phyloP scores from a whole-genome alignment of 2,888 invertebrate species.

The Drosophila prostipennis region DNA sequence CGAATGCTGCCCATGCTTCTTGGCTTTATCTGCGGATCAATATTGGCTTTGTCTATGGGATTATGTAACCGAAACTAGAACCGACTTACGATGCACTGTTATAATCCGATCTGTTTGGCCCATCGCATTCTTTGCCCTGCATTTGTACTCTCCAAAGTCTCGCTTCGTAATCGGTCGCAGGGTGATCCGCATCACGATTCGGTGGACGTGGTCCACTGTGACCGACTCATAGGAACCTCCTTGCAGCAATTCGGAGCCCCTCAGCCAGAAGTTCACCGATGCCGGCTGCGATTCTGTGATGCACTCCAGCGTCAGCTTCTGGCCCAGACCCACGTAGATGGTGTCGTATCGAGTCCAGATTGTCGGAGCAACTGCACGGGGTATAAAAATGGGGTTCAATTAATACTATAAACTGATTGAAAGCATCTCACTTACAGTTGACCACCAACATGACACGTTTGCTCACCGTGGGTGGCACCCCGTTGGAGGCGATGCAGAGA shows the following conservation, averaged over 20 bases:
- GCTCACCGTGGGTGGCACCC: slow-evolving; percentile 84
- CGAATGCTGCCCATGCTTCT: slow-evolving; percentile 78
- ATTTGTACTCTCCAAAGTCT: slow-evolving; percentile 92
- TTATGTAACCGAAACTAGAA: neutral
- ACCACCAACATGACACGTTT: slow-evolving; percentile 82
- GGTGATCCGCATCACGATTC: slow-evolving; percentile 90
- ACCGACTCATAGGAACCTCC: slow-evolving; percentile 84
- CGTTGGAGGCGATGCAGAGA: slow-evolving; percentile 83
- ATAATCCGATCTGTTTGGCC: slow-evolving; percentile 86
- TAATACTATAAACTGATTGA: neutral
- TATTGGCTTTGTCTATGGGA: neutral
- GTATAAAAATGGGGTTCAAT: neutral
- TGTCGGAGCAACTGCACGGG: slow-evolving; percentile 80
- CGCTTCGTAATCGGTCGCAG: slow-evolving; percentile 87
- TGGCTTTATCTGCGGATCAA: slow-evolving; percentile 74
- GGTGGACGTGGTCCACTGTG: slow-evolving; percentile 90
- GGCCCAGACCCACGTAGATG: slow-evolving; percentile 82
- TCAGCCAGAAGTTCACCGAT: slow-evolving; percentile 83
- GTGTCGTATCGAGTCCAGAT: slow-evolving; percentile 82
- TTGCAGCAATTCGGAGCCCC: slow-evolving; percentile 82
- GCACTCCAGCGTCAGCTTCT: slow-evolving; percentile 82
- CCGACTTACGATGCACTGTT: slow-evolving; percentile 75
- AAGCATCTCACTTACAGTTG: slow-evolving; percentile 79
- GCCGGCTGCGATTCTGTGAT: slow-evolving; percentile 83
- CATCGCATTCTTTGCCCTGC: slow-evolving; percentile 91